phyloP scores from a whole-genome alignment of 2,888 invertebrate species.

The Pocota personata region DNA sequence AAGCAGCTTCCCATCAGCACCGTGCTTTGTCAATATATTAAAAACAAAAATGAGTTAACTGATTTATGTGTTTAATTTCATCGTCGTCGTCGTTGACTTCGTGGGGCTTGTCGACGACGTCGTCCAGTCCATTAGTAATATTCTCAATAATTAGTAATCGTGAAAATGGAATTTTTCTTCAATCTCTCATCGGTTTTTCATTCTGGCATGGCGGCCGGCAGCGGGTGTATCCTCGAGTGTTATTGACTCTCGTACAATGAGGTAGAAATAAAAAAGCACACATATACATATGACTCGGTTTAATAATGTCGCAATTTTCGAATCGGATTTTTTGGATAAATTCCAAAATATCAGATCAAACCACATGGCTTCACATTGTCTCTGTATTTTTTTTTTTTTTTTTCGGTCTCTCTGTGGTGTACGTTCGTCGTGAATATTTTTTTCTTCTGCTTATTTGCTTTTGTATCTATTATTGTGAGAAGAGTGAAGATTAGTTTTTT shows the following conservation, averaged over 20 bases:
- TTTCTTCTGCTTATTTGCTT: conserved; percentile 27
- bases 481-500: background rate
- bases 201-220: background rate
- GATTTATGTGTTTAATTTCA: conserved; percentile 23
- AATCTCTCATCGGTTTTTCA: conserved; percentile 37
- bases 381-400: background rate
- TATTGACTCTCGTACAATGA: conserved; percentile 10
- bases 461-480: conserved; percentile 27
- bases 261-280: background rate
- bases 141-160: conserved; percentile 51
- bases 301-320: conserved; percentile 60
- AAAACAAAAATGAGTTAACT: background rate
- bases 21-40: background rate
- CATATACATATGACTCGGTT: background rate
- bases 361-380: conserved; percentile 55
- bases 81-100: background rate
- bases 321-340: conserved; percentile 47
- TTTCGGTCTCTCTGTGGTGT: background rate
- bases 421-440: conserved; percentile 1
- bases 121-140: conserved; percentile 45
- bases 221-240: conserved; percentile 10
- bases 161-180: conserved; percentile 49
- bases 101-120: background rate
- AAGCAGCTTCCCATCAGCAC: background rate
- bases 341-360: conserved; percentile 52